A percentile compares a stretch with the other conserved stretches of the same genome.
Evolutionary conservation across 37 sponge, comb jelly and placozoan species (phyloP).

Genomic region (Halisarca cf. caerulea): DNA sequence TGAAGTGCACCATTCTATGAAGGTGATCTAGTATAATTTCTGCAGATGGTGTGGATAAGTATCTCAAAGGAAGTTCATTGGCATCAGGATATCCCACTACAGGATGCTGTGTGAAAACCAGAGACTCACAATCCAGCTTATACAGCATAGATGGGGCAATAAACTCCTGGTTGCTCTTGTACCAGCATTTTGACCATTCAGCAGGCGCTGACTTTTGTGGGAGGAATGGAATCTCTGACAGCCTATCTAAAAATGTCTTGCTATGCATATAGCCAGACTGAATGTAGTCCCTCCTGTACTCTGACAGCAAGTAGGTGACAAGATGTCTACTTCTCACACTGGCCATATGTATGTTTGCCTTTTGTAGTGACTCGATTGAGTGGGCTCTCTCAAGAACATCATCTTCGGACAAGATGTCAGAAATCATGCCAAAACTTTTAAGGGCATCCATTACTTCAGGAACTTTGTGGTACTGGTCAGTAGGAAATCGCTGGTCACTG

Average conservation of each 20-base stretch:
- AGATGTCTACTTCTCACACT: constrained; percentile 2
- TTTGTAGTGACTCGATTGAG: background rate
- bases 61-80: background rate
- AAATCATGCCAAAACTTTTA: constrained; percentile 40
- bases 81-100: constrained; percentile 7
- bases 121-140: background rate
- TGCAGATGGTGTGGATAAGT: constrained; percentile 27
- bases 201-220: constrained; percentile 1
- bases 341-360: background rate
- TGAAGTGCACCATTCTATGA: background rate
- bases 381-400: constrained; percentile 51
- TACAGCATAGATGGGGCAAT: constrained; percentile 19
- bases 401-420: constrained; percentile 13
- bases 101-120: constrained; percentile 43
- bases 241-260: background rate
- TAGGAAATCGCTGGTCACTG: constrained; percentile 52
- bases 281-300: background rate
- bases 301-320: background rate
- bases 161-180: background rate
- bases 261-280: background rate
- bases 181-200: constrained; percentile 26
- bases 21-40: constrained; percentile 35
- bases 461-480: background rate
- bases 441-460: constrained; percentile 1
- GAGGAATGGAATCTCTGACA: constrained; percentile 43